A percentile compares a stretch with the other conserved stretches of the same genome.
These are phyloP conservation scores for Notothenia rossii DNA, from an alignment of 2,113 vertebrate species.

Conservation along the genomic window DNA sequence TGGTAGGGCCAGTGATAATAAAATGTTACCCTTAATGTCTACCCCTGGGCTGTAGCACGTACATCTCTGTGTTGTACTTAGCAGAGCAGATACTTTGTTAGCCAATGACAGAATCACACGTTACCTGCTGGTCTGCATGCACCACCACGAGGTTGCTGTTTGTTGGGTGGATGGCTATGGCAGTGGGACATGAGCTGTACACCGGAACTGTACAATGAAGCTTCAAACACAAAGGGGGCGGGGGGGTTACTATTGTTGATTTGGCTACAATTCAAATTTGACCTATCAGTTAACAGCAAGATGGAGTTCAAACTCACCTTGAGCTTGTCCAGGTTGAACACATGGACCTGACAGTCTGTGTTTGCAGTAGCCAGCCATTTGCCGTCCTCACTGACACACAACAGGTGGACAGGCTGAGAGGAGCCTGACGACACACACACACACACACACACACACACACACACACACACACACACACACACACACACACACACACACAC, in stretches of 20 bases:
- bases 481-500: too few species aligned
- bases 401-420: conserved; percentile 85
- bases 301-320: conserved; percentile 82
- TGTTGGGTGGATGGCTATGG: conserved; percentile 89
- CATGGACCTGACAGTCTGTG: conserved; percentile 83
- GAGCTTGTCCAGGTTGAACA: conserved; percentile 86
- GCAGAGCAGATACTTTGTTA: background rate
- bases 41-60: too few species aligned
- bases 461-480: too few species aligned
- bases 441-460: too few species aligned
- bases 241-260: background rate
- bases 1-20: too few species aligned
- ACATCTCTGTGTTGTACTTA: too few species aligned
- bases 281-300: rapidly evolving
- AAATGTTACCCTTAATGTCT: too few species aligned
- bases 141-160: conserved; percentile 88
- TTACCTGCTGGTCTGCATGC: conserved; percentile 95
- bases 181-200: conserved; percentile 89
- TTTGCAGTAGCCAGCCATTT: conserved; percentile 89
- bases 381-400: conserved; percentile 87
- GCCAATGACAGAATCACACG: background rate
- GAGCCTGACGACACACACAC: conserved; percentile 86
- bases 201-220: conserved; percentile 88
- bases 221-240: conserved; percentile 66
- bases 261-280: background rate